Base-by-base conservation (phyloP, 2,113 vertebrate genomes). In the Corythornis vintsioides region DNA sequence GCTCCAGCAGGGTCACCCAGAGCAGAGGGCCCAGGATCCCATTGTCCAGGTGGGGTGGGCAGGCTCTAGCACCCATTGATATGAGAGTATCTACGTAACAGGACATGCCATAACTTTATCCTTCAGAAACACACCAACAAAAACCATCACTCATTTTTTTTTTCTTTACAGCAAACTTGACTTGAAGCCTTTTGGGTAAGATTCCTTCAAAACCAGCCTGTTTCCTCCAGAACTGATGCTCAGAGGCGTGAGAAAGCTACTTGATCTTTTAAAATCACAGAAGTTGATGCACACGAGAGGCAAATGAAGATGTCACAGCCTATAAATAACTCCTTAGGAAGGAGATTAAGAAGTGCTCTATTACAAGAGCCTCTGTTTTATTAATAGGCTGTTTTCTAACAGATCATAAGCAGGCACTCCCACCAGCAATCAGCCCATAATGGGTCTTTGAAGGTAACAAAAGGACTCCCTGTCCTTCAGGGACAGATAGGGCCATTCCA, bases 381-480 rank as follows among this genome's bases (percentile, higher is more conserved):
- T 93, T 96, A 96, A 94, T 95, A 93, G 91, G 89, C 87, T 95
- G 96, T 93, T 96, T 96, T 95, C 96, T 85, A 94, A 94, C 89
- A 87, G 92, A 93, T 83, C 81, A 82, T 95, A 93, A 92, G 60
- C 84, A 94, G 91, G 76, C 72, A 93, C 82, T 95, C 91, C 92
- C 84, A 74, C 94, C 87, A 92, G 92, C 91, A 67, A 87, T 83
- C 81, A 71, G 6, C 87, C 75, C 4, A 0, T 87, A 95, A 93
- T 57, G 48, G 78, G 75, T 76, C 72, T 95, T 76, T 67, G 67
- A 92, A 94, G 87, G 94, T 90, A 93, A 94, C 82, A 92, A 88
- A 94, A 87, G 87, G 77, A 65, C 83, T 89, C 92, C 71, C 80
- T 74, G 78, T 91, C 91, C 91, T 94, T 94, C 91, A 76, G 67